A percentile compares a stretch with the other conserved stretches of the same genome.
These are phyloP conservation scores for Dryobota labecula DNA, from an alignment of 2,888 invertebrate genomes.

Conservation along the genomic window DNA sequence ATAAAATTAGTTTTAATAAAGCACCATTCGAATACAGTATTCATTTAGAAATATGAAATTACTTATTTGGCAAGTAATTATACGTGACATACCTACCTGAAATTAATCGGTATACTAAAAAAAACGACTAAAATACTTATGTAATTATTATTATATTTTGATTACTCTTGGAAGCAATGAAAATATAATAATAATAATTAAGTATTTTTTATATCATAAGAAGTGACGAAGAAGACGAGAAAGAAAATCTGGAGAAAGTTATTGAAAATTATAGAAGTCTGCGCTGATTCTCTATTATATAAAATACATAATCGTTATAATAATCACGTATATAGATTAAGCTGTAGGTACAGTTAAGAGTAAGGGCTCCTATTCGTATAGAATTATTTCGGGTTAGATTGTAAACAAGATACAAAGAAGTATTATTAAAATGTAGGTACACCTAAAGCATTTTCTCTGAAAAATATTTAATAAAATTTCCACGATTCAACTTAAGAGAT, in stretches of 20 bases:
- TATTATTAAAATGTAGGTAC: slow-evolving; percentile 33
- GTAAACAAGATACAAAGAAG: background rate
- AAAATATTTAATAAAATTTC: slow-evolving; percentile 28
- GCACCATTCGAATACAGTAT: background rate
- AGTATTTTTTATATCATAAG: no score
- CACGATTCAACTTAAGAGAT: slow-evolving; percentile 42
- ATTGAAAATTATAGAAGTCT: background rate
- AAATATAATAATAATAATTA: no score
- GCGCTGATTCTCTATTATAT: background rate
- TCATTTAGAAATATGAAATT: background rate
- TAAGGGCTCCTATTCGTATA: background rate
- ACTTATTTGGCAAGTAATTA: background rate
- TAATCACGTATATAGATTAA: background rate
- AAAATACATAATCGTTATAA: background rate
- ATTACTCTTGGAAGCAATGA: no score
- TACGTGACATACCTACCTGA: background rate
- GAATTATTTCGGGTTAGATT: background rate
- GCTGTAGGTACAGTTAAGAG: background rate
- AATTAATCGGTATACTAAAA: background rate
- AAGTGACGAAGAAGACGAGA: background rate
- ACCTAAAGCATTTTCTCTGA: slow-evolving; percentile 11
- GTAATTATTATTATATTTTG: no score
- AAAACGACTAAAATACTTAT: no score
- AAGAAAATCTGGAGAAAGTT: background rate
- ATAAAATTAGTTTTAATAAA: background rate